phyloP scores from a whole-genome alignment of 2,113 vertebrate species.

The Spermophilus dauricus region DNA sequence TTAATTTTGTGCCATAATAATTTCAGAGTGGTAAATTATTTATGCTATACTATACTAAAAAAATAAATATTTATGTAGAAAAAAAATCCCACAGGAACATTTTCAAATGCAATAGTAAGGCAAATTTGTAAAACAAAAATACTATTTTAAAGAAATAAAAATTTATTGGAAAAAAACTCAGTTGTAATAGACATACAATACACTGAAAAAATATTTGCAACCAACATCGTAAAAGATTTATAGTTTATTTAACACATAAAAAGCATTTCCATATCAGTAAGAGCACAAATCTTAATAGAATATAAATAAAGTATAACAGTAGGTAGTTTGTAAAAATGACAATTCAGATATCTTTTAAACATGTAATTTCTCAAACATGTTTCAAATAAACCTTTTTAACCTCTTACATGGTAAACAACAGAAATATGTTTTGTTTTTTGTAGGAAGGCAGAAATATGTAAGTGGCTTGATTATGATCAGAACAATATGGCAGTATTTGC shows the following conservation, averaged over 20 bases:
- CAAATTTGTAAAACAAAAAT: neutral
- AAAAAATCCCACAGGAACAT: neutral
- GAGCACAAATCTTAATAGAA: neutral
- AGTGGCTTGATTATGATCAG: neutral
- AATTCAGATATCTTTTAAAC: neutral
- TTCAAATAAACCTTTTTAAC: neutral
- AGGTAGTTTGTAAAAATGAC: neutral
- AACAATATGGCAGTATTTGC: neutral
- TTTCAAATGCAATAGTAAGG: neutral
- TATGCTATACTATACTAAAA: neutral
- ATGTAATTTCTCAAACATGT: neutral
- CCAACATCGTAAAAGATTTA: neutral
- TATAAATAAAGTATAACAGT: neutral
- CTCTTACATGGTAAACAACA: neutral
- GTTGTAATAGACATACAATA: neutral
- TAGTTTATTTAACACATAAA: neutral
- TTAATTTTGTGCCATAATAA: neutral
- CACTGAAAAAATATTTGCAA: neutral
- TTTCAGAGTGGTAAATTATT: neutral
- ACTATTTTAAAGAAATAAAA: neutral
- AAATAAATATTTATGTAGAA: neutral
- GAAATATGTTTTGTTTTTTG: neutral
- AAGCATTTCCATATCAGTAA: neutral
- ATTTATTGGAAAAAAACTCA: neutral
- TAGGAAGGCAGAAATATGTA: fast-evolving